Percentiles rank a stretch among this genome's conserved stretches.
These are phyloP conservation scores for Manacus vitellinus DNA, from an alignment of 2,113 vertebrate genomes.

Conservation along the genomic window DNA sequence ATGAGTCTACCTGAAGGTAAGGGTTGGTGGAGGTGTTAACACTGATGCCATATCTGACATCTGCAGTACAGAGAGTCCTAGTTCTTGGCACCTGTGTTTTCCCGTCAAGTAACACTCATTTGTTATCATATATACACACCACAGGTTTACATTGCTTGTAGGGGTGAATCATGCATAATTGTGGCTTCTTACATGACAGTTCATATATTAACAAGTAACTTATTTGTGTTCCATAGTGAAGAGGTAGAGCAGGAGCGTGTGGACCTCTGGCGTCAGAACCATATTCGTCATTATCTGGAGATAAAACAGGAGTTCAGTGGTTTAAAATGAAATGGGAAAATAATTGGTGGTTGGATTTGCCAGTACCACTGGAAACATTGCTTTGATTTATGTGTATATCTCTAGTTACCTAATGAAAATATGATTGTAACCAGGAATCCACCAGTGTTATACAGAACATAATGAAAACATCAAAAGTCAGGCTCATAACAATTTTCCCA, in stretches of 20 bases:
- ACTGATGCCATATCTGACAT: slow-evolving; percentile 30
- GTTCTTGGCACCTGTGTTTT: slow-evolving; percentile 54
- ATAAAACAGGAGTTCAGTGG: slow-evolving; percentile 35
- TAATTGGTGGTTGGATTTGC: slow-evolving; percentile 49
- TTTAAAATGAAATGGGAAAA: slow-evolving; percentile 44
- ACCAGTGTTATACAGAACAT: neutral
- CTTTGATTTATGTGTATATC: slow-evolving; percentile 28
- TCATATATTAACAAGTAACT: slow-evolving; percentile 50
- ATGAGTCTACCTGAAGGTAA: slow-evolving; percentile 38
- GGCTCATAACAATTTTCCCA: neutral
- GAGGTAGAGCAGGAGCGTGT: neutral
- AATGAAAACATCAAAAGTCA: neutral
- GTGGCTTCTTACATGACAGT: slow-evolving; percentile 65
- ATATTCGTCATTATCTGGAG: slow-evolving; percentile 28
- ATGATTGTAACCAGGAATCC: neutral
- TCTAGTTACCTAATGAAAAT: neutral
- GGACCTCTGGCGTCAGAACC: slow-evolving; percentile 50
- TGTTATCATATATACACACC: slow-evolving; percentile 49
- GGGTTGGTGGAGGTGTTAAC: slow-evolving; percentile 42
- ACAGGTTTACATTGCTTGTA: slow-evolving; percentile 40
- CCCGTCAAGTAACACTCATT: slow-evolving; percentile 56
- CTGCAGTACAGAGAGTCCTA: neutral
- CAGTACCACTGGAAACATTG: neutral
- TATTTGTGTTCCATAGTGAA: neutral
- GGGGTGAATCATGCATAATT: slow-evolving; percentile 63